Base-by-base conservation (phyloP, 2,888 invertebrate species). In the Ophioninae sp. region DNA sequence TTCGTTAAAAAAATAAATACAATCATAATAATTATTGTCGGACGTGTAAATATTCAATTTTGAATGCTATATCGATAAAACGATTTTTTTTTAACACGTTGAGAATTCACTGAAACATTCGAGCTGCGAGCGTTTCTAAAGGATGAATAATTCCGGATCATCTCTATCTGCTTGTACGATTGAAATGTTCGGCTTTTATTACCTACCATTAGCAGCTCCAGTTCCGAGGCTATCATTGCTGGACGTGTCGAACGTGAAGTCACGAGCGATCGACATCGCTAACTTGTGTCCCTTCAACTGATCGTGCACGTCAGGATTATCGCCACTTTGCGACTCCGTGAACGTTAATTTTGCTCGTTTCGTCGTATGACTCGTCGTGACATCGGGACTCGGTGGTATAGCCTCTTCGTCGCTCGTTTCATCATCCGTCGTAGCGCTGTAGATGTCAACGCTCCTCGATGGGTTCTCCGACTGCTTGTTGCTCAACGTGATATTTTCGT, bases 221-320 rank as follows among this genome's bases (percentile, higher is more conserved):
- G 57, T 41, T 67, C 10, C 80, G 23, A 39, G 72, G 44, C 86
- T 87, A 30, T 89, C 88, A 67, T 86, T 87, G n/a, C 86, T 87
- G 6, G 85, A 85, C 6, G 72, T 68, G 69, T 89, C 86, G 62
- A 75, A 81, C 6, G 64, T 70, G 70, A 87, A 86, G 67, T 89
- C 88, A 20, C 87, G 76, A 30, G 87, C 75, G 37, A 87, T 85
- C 37, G 85, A 78, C 77, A 87, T 70, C n/a, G 85, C 86, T 65
- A 87, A 39, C 59, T 81, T 62, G 61, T 68, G 62, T 30, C 79
- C 83, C 17, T 72, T 67, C 8, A 50, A 64, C 39, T 62, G 21
- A 30, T 76, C n/a, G 8, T 23, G 23, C 64, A 5, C 50, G 6
- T 6, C 13, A 17, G 50, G 50, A 50, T 50, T 50, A 50, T 50